Conservation (phyloP, 2,113 vertebrate genomes). For the Orthonyx spaldingii region DNA sequence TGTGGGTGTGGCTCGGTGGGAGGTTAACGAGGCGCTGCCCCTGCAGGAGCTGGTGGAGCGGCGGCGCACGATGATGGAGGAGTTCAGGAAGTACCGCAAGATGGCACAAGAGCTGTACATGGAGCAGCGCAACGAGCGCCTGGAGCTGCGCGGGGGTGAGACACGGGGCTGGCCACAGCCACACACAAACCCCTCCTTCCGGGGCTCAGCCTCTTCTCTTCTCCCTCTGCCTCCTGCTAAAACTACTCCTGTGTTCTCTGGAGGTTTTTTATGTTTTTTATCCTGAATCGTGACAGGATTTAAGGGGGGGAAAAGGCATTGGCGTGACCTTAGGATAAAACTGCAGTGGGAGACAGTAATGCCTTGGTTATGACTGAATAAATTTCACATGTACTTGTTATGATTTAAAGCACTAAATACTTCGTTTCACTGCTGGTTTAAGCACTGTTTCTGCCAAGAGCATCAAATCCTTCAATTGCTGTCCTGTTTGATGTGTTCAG, state of each 20-base stretch:
- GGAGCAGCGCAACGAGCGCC: slow-evolving; percentile 85
- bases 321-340: not conserved
- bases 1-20: fast-evolving
- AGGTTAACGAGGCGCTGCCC: not conserved
- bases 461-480: not conserved
- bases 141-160: slow-evolving; percentile 91
- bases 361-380: not conserved
- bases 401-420: not conserved
- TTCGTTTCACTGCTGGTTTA: not conserved
- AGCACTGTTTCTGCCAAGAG: not conserved
- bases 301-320: not conserved
- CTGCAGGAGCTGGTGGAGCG: slow-evolving; percentile 91
- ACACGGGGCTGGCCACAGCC: fast-evolving
- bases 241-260: not conserved
- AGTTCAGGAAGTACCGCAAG: slow-evolving; percentile 90
- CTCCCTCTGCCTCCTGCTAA: not conserved
- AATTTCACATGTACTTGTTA: not conserved
- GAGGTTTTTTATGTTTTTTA: not conserved
- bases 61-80: slow-evolving; percentile 94
- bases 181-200: not conserved
- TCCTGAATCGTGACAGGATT: not conserved
- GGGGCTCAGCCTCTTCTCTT: not conserved
- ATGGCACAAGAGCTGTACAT: slow-evolving; percentile 77
- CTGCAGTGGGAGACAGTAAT: not conserved
- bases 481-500: not conserved